Conservation (phyloP, 2,797 vertebrate genomes). For the Poecile montanus region DNA sequence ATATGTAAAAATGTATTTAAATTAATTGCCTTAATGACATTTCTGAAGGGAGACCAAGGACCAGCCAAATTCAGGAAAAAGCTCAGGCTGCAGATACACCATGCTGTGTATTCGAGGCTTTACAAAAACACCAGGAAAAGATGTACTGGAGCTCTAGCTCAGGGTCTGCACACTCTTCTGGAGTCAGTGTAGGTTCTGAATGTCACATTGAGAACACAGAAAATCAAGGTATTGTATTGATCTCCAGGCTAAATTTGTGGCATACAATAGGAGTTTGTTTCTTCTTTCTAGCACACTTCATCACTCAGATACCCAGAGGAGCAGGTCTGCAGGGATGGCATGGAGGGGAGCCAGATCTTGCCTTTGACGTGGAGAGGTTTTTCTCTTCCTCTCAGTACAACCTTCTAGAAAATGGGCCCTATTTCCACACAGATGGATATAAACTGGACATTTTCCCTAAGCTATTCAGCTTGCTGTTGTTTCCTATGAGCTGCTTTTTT, state of each 20-base stretch:
- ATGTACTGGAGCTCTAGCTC: neutral
- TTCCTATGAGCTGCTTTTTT: neutral
- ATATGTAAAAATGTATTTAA: neutral
- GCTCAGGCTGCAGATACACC: neutral
- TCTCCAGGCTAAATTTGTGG: neutral
- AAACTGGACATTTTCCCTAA: neutral
- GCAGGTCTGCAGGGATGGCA: neutral
- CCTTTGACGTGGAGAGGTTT: accelerated
- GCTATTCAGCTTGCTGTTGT: neutral
- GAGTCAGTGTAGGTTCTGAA: neutral
- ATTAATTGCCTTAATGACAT: neutral
- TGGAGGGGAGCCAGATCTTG: neutral
- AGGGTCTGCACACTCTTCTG: neutral
- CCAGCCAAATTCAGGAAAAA: neutral
- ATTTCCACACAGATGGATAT: neutral
- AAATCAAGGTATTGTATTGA: neutral
- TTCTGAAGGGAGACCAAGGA: neutral
- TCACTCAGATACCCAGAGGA: neutral
- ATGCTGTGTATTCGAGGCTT: neutral
- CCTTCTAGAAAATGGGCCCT: neutral
- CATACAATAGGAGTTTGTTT: neutral
- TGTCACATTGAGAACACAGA: neutral
- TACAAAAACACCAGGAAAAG: neutral
- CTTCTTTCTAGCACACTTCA: neutral
- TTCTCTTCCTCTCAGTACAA: neutral